These are phyloP conservation scores for Napeogenes sylphis DNA, from an alignment of 2,888 invertebrate species.

Conservation along the genomic window DNA sequence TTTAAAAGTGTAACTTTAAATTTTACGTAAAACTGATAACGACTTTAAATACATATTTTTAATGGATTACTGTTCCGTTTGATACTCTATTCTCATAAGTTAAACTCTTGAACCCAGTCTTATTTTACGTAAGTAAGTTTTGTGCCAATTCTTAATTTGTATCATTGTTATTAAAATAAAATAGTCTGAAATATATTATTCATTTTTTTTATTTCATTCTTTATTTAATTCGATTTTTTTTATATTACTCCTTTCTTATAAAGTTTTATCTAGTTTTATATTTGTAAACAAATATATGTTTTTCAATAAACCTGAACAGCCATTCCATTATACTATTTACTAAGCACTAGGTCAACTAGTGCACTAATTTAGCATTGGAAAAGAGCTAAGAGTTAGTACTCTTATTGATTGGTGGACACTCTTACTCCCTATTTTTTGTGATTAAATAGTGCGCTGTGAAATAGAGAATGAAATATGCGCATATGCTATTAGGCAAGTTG, in stretches of 20 bases:
- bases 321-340: no score
- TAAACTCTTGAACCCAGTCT: slow-evolving; percentile 66
- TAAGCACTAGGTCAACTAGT: no score
- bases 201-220: neutral
- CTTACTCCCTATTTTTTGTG: no score
- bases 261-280: neutral
- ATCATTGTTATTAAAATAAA: slow-evolving; percentile 1
- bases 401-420: no score
- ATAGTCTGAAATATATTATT: neutral
- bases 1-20: slow-evolving; percentile 32
- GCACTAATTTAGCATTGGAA: no score
- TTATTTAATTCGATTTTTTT: neutral
- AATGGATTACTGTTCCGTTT: slow-evolving; percentile 17
- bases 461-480: no score
- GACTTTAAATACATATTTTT: slow-evolving; percentile 13
- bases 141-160: neutral
- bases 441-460: no score
- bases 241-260: no score
- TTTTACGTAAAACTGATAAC: neutral
- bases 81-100: slow-evolving; percentile 33
- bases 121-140: slow-evolving; percentile 8
- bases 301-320: neutral
- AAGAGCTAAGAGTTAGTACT: no score
- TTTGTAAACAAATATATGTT: neutral
- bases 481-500: neutral